Base-by-base conservation (phyloP, 2,113 vertebrate genomes). In the Microtus ochrogaster region DNA sequence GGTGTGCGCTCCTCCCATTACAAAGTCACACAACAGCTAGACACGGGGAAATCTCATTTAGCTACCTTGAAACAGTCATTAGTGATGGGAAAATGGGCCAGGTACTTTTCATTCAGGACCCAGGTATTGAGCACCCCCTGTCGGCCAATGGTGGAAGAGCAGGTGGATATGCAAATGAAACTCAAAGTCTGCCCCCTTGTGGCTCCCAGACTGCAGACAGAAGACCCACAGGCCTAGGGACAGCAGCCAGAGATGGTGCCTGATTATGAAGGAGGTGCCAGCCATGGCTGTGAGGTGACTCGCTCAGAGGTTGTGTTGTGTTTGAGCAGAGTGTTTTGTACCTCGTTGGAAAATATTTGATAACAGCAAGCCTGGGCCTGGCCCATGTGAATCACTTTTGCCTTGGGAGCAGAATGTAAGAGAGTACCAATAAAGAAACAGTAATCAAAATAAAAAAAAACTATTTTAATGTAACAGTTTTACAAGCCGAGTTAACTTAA, bases 321-420 rank as follows among this genome's bases (percentile, higher is more conserved):
- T 9, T 10, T 2, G 58, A 84, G 30, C 8, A n/a, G 66, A 22
- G 47, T 47, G 7, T 82, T 89, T 88, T 70, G 52, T 28, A 36
- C 30, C 82, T 28, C 70, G 61, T 85, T 92, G 58, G 81, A 88
- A 36, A 47, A 55, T 47, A 39, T 72, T 47, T 96, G 74, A 44
- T 16, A 28, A 5, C 39, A 30, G 16, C 26, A 88, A 21, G 49
- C 68, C 28, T 39, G 28, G 41, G 44, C 44, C 77, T 87, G 36
- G 36, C 39, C 11, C 24, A 44, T 44, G 95, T 83, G 24, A 94
- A 81, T 13, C 13, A 82, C 52, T 94, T 72, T 63, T 30, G 24
- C 55, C 7, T 87, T 90, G n/a, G 30, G 5, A 7, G 13, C 4
- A 47, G 55, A 68, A 66, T n/a, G 41, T 28, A 84, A 66, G 39